Conservation (phyloP, 2,888 invertebrate genomes). For the Sarcophaga carnaria region DNA sequence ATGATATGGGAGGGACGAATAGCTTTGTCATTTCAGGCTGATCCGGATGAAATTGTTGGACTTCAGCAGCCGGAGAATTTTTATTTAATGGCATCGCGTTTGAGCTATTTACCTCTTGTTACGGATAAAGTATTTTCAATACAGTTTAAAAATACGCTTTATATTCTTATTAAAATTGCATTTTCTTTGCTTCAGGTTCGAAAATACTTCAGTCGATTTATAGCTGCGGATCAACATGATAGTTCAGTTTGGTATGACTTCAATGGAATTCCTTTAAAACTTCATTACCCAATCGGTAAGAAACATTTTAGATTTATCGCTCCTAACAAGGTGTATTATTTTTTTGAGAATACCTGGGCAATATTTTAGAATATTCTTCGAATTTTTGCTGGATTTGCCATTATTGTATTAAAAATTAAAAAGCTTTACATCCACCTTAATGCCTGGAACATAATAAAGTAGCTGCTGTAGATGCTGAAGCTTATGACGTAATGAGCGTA, state of each 20-base stretch:
- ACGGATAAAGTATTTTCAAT: conserved; percentile 91
- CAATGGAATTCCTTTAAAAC: conserved; percentile 94
- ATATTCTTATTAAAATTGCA: conserved; percentile 51
- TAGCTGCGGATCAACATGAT: conserved; percentile 90
- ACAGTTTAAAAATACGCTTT: neutral
- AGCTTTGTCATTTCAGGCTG: conserved; percentile 95
- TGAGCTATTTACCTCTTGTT: conserved; percentile 96
- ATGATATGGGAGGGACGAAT: conserved; percentile 98
- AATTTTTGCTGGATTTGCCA: no score
- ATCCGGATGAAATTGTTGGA: conserved; percentile 93
- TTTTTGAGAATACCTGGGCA: no score
- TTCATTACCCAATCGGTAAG: conserved; percentile 89
- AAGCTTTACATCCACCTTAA: no score
- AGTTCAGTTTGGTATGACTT: conserved; percentile 97
- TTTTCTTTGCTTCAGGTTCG: conserved; percentile 85
- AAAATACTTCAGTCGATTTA: conserved; percentile 92
- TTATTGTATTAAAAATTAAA: no score
- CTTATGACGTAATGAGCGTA: no score
- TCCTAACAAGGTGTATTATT: no score
- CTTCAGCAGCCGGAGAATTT: conserved; percentile 95
- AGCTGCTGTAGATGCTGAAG: no score
- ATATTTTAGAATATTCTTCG: no score
- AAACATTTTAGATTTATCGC: no score
- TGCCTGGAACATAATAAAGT: no score
- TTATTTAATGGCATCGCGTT: conserved; percentile 95